These are phyloP conservation scores for Euplexia lucipara DNA, from an alignment of 2,888 invertebrate species.

Conservation along the genomic window DNA sequence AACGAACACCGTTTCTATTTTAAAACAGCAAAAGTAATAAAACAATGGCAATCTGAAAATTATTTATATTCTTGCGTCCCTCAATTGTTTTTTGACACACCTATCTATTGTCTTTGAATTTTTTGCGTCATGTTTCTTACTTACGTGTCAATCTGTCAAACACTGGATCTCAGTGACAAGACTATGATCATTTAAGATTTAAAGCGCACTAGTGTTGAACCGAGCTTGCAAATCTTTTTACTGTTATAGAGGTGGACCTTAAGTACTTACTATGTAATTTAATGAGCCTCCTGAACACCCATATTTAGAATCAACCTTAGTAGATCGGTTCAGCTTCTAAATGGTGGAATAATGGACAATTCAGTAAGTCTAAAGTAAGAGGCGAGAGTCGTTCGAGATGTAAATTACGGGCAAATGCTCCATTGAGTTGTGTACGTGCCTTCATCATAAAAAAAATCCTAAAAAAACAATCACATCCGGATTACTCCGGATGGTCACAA, in stretches of 20 bases:
- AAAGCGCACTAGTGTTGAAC: background rate
- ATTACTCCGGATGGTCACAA: too few species aligned
- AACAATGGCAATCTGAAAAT: conserved; percentile 5
- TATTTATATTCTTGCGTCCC: conserved; percentile 19
- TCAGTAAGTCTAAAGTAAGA: background rate
- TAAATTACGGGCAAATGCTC: too few species aligned
- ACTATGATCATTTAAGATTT: background rate
- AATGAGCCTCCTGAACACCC: too few species aligned
- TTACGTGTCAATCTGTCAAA: conserved; percentile 25
- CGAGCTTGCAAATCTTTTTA: too few species aligned
- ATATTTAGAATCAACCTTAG: background rate
- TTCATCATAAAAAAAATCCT: background rate
- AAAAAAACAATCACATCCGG: conserved; percentile 12
- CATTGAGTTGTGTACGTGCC: background rate
- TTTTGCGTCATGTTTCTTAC: conserved; percentile 32
- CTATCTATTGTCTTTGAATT: conserved; percentile 21
- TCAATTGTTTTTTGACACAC: conserved; percentile 14
- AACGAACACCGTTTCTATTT: conserved; percentile 2
- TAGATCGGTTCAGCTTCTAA: background rate
- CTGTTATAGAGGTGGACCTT: too few species aligned
- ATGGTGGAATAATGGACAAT: background rate
- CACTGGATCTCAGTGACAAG: background rate
- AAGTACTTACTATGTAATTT: too few species aligned
- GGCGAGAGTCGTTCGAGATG: too few species aligned
- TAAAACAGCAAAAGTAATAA: background rate